Evolutionary conservation across 2,797 vertebrate genomes (phyloP).

Genomic region (Lepus oiostolus): DNA sequence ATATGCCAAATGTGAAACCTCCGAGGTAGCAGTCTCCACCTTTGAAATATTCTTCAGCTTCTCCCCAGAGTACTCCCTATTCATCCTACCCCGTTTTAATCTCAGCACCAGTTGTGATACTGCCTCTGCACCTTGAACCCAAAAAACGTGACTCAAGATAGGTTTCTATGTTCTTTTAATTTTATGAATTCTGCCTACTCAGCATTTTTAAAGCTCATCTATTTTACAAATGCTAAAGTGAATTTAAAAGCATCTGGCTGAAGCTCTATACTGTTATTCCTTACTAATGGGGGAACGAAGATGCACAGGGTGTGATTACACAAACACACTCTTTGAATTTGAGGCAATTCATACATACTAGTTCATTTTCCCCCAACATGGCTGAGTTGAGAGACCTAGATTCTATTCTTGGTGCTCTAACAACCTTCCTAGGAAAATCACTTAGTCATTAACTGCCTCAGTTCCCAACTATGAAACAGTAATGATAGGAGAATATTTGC

Average conservation of each 20-base stretch:
- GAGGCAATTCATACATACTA: background rate
- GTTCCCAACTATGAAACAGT: constrained; percentile 7
- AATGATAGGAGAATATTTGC: background rate
- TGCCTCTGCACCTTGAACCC: background rate
- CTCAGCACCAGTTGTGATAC: constrained; percentile 9
- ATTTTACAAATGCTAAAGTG: constrained; percentile 48
- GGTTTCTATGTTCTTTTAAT: constrained; percentile 51
- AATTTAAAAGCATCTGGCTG: constrained; percentile 29
- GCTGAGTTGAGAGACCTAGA: constrained; percentile 3
- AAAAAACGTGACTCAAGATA: background rate
- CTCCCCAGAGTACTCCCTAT: background rate
- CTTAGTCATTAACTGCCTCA: constrained; percentile 16
- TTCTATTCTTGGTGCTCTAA: constrained; percentile 29
- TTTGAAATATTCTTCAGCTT: background rate
- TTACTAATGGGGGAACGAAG: constrained; percentile 58
- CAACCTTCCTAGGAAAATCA: constrained; percentile 30
- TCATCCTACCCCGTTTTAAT: background rate
- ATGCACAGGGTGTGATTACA: background rate
- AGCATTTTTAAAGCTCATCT: constrained; percentile 42
- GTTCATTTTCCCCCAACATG: constrained; percentile 29
- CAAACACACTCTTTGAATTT: background rate
- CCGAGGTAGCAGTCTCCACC: constrained; percentile 35
- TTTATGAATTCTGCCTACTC: constrained; percentile 2
- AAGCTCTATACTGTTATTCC: constrained; percentile 17
- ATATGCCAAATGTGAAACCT: constrained; percentile 69